Conservation (phyloP, 2,113 vertebrate species). For the Sphaerodactylus townsendi region DNA sequence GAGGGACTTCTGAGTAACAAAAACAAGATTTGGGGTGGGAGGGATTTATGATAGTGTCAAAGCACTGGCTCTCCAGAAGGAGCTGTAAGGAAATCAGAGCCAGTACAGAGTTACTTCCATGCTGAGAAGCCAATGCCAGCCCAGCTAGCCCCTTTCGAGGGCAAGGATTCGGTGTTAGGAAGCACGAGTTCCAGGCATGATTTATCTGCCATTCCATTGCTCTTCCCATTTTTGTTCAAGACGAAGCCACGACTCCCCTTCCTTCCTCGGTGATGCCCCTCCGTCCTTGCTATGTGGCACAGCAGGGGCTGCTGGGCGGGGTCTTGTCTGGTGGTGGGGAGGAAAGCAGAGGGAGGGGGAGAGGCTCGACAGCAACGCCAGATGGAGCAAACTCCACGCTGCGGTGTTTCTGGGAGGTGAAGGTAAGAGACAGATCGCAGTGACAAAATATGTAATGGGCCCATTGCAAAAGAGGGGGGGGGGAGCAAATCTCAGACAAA, state of each 20-base stretch:
- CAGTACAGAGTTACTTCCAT: not conserved
- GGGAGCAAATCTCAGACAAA: conserved; percentile 29
- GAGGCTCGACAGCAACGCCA: conserved; percentile 39
- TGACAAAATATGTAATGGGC: conserved; percentile 41
- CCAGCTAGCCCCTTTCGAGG: not conserved
- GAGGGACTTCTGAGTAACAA: not conserved
- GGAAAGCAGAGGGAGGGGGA: not conserved
- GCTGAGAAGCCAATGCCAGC: not conserved
- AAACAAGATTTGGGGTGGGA: too few species aligned
- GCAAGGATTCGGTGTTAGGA: not conserved
- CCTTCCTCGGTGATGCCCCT: not conserved
- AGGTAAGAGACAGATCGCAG: conserved; percentile 64
- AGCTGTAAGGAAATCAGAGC: too few species aligned
- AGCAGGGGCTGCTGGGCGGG: conserved; percentile 18
- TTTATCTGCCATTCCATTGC: not conserved
- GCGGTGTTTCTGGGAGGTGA: conserved; percentile 69
- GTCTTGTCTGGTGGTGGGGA: not conserved
- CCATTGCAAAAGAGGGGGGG: conserved; percentile 31
- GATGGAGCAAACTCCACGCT: conserved; percentile 60
- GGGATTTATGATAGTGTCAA: too few species aligned
- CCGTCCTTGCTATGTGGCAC: not conserved
- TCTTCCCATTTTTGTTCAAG: not conserved
- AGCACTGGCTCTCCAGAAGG: too few species aligned
- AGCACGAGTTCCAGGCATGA: not conserved
- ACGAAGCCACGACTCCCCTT: not conserved